Conservation (phyloP, 2,888 invertebrate genomes). For the Drosophila robusta region DNA sequence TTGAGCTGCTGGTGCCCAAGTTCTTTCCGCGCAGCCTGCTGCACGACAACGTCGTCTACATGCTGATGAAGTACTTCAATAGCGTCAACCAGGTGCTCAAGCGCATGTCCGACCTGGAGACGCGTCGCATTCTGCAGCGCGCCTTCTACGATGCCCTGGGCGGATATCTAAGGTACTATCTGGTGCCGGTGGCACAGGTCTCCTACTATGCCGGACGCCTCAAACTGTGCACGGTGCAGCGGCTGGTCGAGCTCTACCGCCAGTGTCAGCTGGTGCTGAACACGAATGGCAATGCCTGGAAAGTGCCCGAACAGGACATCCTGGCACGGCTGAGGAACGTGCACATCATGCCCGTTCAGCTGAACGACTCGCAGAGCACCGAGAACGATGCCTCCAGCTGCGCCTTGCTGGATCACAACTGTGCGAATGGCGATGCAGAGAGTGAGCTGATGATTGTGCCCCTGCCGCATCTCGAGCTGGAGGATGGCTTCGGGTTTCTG, state of each 20-base stretch:
- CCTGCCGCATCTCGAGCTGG: slow-evolving; percentile 79
- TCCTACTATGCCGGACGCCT: slow-evolving; percentile 83
- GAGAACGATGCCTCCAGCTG: slow-evolving; percentile 73
- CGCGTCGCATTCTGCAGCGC: slow-evolving; percentile 65
- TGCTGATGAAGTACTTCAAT: slow-evolving; percentile 83
- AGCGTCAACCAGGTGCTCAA: slow-evolving; percentile 77
- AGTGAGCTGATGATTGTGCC: slow-evolving; percentile 80
- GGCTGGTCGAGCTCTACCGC: slow-evolving; percentile 70
- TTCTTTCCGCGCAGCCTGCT: slow-evolving; percentile 70
- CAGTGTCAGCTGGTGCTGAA: slow-evolving; percentile 80
- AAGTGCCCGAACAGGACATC: slow-evolving; percentile 65
- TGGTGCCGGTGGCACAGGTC: slow-evolving; percentile 81
- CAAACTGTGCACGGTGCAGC: slow-evolving; percentile 70
- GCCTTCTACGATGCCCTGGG: slow-evolving; percentile 84
- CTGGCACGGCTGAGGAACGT: slow-evolving; percentile 27
- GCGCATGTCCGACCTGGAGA: slow-evolving; percentile 55
- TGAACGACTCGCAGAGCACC: slow-evolving; percentile 13
- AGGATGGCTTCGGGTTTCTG: slow-evolving; percentile 68
- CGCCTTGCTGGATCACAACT: slow-evolving; percentile 69
- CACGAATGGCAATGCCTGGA: slow-evolving; percentile 85
- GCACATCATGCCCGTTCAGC: slow-evolving; percentile 18
- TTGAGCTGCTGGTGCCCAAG: slow-evolving; percentile 83
- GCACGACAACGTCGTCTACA: slow-evolving; percentile 70
- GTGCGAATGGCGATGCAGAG: slow-evolving; percentile 54
- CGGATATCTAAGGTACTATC: slow-evolving; percentile 81